These are phyloP conservation scores for Kradibia gibbosae DNA, from an alignment of 1,140 invertebrate species.

Conservation along the genomic window DNA sequence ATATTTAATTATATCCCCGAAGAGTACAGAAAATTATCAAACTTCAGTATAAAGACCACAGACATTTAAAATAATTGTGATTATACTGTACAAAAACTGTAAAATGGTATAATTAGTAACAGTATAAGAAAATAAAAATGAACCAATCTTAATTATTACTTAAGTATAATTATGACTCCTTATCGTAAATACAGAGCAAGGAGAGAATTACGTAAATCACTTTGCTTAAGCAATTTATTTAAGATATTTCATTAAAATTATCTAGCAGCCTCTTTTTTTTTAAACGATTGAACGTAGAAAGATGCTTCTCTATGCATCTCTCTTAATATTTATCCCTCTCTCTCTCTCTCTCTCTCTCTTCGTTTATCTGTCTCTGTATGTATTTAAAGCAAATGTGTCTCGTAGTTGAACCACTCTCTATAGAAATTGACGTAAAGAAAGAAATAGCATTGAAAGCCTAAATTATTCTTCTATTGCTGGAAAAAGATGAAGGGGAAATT, in stretches of 20 bases:
- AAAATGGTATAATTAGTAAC: conserved; percentile 2
- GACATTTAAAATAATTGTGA: neutral
- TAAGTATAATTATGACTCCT: neutral
- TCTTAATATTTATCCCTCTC: too few relatives aligned
- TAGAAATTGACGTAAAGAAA: conserved; percentile 44
- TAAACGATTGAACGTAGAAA: too few relatives aligned
- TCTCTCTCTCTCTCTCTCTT: too few relatives aligned
- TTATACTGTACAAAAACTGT: neutral
- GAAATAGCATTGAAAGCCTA: conserved; percentile 31
- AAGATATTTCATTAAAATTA: too few relatives aligned
- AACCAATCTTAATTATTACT: too few relatives aligned
- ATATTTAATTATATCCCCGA: too few relatives aligned
- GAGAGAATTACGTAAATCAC: neutral
- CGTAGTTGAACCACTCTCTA: too few relatives aligned
- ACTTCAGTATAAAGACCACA: neutral
- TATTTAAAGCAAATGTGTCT: too few relatives aligned
- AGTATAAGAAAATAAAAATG: neutral
- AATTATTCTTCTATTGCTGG: conserved; percentile 35
- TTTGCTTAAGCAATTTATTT: too few relatives aligned
- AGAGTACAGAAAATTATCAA: neutral
- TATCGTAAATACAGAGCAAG: neutral
- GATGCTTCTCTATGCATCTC: too few relatives aligned
- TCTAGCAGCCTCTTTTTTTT: too few relatives aligned
- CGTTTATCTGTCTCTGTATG: too few relatives aligned
- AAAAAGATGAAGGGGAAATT: conserved; percentile 17